Evolutionary conservation across 2,888 invertebrate species (phyloP).

Genomic region (Cheilosia urbana): DNA sequence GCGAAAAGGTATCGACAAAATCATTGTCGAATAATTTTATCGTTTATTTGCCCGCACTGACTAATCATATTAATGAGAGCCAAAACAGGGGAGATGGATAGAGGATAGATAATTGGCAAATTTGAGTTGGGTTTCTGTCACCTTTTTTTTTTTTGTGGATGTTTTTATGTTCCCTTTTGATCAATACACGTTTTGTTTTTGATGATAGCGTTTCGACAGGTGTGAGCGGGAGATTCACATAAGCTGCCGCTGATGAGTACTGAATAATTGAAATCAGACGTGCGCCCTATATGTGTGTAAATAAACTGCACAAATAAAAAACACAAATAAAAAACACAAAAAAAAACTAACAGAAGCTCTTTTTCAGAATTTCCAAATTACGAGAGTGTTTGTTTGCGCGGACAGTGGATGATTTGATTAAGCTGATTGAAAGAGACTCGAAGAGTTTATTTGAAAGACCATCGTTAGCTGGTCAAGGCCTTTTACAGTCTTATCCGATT

Average conservation of each 20-base stretch:
- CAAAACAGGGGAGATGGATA: conserved; percentile 43
- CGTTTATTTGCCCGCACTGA: conserved; percentile 55
- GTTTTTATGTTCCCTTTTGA: conserved; percentile 11
- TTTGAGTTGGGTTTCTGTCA: conserved; percentile 52
- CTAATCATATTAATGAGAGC: conserved; percentile 71
- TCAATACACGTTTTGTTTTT: not conserved
- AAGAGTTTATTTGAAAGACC: conserved; percentile 18
- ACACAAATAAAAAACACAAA: conserved; percentile 13
- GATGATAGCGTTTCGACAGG: not conserved
- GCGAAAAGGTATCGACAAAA: conserved; percentile 44
- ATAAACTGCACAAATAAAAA: conserved; percentile 23
- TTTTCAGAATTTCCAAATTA: conserved; percentile 39
- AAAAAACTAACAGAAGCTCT: not conserved
- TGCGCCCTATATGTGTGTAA: conserved; percentile 3
- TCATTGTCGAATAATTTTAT: conserved; percentile 64
- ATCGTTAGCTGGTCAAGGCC: conserved; percentile 54
- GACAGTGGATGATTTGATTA: conserved; percentile 57
- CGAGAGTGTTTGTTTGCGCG: conserved; percentile 7
- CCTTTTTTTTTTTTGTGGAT: conserved; percentile 13
- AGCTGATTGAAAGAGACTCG: conserved; percentile 62
- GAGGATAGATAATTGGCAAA: conserved; percentile 59
- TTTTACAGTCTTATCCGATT: conserved; percentile 48
- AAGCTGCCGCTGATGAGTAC: conserved; percentile 42
- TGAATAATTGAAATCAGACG: conserved; percentile 59
- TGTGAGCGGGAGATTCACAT: conserved; percentile 31